A percentile compares a stretch with the other conserved stretches of the same genome.
Conservation (phyloP, 23 tunicate species). For the Styela clava region DNA sequence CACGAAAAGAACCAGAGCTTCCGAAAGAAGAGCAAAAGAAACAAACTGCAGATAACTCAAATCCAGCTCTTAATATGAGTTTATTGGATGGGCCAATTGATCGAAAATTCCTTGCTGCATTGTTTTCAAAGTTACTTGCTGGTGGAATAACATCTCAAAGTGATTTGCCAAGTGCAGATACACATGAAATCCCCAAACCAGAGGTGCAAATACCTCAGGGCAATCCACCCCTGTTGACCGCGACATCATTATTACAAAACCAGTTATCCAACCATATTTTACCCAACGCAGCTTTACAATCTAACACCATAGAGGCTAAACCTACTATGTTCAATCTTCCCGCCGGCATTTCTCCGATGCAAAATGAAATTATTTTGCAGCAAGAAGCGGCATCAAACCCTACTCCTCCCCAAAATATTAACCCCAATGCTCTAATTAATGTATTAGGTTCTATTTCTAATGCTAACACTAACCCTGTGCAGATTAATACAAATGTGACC, state of each 20-base stretch:
- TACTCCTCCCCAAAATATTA: not conserved
- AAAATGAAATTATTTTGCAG: not conserved
- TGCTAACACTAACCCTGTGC: not conserved
- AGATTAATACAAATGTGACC: not conserved
- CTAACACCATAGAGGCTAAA: not conserved
- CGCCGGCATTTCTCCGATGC: not conserved
- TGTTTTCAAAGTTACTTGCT: constrained; percentile 31
- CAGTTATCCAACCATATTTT: not conserved
- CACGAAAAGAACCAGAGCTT: constrained; percentile 14
- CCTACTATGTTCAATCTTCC: not conserved
- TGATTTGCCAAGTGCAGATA: not conserved
- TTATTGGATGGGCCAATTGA: constrained; percentile 36
- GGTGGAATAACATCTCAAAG: constrained; percentile 7
- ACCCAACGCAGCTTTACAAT: not conserved
- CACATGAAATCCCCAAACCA: not conserved
- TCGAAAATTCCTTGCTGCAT: constrained; percentile 40
- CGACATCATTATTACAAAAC: not conserved
- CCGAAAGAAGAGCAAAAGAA: constrained; percentile 16
- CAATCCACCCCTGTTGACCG: not conserved
- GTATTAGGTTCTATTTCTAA: not conserved
- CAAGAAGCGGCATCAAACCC: not conserved
- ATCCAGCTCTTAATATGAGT: constrained; percentile 9
- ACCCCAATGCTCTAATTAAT: not conserved
- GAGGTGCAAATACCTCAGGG: not conserved
- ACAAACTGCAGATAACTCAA: not conserved